These are phyloP conservation scores for Brachionus calyciflorus DNA, from an alignment of 1,140 invertebrate species.

Conservation along the genomic window DNA sequence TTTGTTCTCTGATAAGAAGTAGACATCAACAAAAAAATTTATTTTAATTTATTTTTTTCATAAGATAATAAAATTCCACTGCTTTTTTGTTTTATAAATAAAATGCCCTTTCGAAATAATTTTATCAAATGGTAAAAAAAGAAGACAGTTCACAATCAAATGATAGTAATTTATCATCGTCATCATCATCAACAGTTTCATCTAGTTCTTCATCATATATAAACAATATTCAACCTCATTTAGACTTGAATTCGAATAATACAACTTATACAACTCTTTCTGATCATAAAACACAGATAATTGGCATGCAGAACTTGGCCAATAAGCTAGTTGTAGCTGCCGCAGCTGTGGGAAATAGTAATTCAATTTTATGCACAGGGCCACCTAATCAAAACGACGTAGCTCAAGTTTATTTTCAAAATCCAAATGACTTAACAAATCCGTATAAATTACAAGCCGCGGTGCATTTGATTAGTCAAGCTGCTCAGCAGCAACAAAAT, in stretches of 20 bases:
- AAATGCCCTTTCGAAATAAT: too few species aligned
- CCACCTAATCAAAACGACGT: not conserved
- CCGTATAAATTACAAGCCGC: slow-evolving; percentile 43
- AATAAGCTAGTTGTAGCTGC: slow-evolving; percentile 23
- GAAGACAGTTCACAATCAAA: slow-evolving; percentile 29
- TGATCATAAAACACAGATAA: not conserved
- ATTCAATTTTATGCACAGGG: not conserved
- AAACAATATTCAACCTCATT: not conserved
- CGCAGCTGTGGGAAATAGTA: not conserved
- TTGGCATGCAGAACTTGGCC: slow-evolving; percentile 27
- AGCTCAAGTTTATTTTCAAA: slow-evolving; percentile 44
- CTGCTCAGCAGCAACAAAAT: not conserved
- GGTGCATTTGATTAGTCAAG: slow-evolving; percentile 21
- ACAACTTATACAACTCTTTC: too few species aligned
- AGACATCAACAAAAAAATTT: too few species aligned
- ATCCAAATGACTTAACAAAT: not conserved
- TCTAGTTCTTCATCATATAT: slow-evolving; percentile 2
- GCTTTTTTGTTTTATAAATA: too few species aligned
- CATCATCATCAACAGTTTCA: not conserved
- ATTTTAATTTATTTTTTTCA: too few species aligned
- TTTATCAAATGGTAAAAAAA: slow-evolving; percentile 30
- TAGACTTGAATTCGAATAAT: too few species aligned
- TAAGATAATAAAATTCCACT: too few species aligned
- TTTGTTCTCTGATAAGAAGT: not conserved
- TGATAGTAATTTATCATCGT: slow-evolving; percentile 42